Percentiles rank a stretch among this genome's conserved stretches.
Evolutionary conservation across 2,888 invertebrate species (phyloP).

Genomic region (Zygothrica quintamaculata): DNA sequence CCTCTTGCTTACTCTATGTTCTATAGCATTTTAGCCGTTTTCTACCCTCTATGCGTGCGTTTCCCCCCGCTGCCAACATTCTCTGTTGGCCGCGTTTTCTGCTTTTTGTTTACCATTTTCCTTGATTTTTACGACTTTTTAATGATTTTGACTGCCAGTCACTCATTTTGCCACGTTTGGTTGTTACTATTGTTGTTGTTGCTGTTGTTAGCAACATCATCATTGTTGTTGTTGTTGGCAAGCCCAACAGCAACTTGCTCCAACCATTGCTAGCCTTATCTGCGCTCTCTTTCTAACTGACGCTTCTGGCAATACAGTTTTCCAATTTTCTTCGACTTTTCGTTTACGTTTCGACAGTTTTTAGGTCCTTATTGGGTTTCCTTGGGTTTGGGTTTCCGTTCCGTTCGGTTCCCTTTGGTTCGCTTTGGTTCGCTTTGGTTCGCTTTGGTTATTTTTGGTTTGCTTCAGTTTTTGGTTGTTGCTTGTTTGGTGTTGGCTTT

Average conservation of each 20-base stretch:
- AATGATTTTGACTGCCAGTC: constrained; percentile 80
- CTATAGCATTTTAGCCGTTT: background rate
- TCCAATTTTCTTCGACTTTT: constrained; percentile 76
- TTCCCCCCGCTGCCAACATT: background rate
- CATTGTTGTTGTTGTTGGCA: background rate
- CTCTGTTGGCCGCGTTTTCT: constrained; percentile 24
- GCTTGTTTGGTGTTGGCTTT: constrained; percentile 23
- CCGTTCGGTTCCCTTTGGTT: constrained; percentile 17
- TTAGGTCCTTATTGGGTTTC: constrained; percentile 40
- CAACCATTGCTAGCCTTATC: constrained; percentile 10
- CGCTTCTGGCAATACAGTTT: constrained; percentile 51
- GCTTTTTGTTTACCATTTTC: constrained; percentile 66
- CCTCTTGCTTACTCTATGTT: constrained; percentile 19
- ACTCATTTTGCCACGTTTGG: constrained; percentile 73
- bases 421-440: constrained; percentile 21
- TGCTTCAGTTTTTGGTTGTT: constrained; percentile 10
- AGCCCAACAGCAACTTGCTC: background rate
- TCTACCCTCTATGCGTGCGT: background rate
- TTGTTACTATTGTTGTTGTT: constrained; percentile 21
- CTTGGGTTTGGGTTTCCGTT: constrained; percentile 21
- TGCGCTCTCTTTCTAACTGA: constrained; percentile 26
- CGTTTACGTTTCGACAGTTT: constrained; percentile 68
- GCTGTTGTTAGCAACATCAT: constrained; percentile 6
- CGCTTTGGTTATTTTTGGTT: constrained; percentile 25
- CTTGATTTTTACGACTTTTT: constrained; percentile 80